Conservation (phyloP, 2,797 vertebrate genomes). For the Phoxinus dragarum region DNA sequence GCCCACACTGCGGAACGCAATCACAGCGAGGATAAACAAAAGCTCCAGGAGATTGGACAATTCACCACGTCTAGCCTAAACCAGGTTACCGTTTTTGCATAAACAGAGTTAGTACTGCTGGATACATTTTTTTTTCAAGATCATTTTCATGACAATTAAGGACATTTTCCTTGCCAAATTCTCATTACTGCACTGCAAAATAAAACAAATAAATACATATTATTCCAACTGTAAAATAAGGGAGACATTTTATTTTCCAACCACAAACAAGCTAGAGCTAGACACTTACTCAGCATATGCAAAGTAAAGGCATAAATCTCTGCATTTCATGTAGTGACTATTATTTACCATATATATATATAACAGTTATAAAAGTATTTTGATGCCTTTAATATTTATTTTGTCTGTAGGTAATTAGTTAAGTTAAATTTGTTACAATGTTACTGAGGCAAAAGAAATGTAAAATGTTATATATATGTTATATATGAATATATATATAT, state of each 20-base stretch:
- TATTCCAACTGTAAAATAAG: background rate
- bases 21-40: conserved; percentile 19
- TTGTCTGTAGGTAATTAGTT: too few species aligned
- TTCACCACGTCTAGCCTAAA: conserved; percentile 1
- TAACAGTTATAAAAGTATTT: too few species aligned
- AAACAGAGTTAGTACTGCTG: background rate
- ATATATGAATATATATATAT: too few species aligned
- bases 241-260: background rate
- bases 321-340: background rate
- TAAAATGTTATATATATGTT: too few species aligned
- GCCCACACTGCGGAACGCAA: background rate
- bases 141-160: background rate
- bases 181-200: too few species aligned
- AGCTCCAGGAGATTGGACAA: background rate
- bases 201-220: background rate
- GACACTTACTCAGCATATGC: background rate
- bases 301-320: background rate
- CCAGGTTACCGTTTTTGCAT: background rate
- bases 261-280: background rate
- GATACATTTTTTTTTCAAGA: background rate
- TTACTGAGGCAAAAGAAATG: too few species aligned
- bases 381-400: too few species aligned
- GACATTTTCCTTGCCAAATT: background rate
- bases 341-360: background rate
- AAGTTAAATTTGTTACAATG: too few species aligned